A percentile compares a stretch with the other conserved stretches of the same genome.
Conservation (phyloP, 2,888 invertebrate species). For the Sesia apiformis region DNA sequence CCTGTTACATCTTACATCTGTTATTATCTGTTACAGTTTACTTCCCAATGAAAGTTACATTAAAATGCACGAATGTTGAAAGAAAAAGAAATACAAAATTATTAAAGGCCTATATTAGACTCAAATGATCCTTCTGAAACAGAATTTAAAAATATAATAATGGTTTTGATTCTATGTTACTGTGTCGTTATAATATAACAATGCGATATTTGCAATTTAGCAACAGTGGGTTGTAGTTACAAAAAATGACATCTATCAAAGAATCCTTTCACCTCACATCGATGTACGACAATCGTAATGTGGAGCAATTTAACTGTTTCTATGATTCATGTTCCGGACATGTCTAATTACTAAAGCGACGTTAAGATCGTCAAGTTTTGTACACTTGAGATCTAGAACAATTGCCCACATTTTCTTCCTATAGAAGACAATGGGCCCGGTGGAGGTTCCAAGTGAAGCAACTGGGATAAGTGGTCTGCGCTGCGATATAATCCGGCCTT, state of each 20-base stretch:
- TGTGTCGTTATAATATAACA: no score
- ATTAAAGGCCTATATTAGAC: no score
- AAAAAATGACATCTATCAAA: constrained; percentile 1
- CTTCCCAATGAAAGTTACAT: no score
- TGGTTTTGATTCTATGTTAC: no score
- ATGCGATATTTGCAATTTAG: no score
- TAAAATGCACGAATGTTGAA: no score
- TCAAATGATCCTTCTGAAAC: no score
- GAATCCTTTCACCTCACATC: constrained; percentile 8
- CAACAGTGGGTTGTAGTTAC: not conserved
- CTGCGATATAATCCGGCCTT: not conserved
- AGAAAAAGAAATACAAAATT: no score
- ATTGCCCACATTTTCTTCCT: not conserved
- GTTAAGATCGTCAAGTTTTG: not conserved
- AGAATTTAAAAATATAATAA: no score
- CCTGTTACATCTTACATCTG: no score
- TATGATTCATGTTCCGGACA: constrained; percentile 1
- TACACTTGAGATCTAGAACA: not conserved
- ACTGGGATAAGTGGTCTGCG: not conserved
- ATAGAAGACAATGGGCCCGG: not conserved
- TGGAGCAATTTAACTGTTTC: constrained; percentile 10
- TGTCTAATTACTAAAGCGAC: not conserved
- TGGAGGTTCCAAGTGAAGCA: not conserved
- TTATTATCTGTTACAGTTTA: no score
- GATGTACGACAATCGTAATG: constrained; percentile 8